phyloP scores from a whole-genome alignment of 2,113 vertebrate genomes.

The Neolamprologus brichardi region DNA sequence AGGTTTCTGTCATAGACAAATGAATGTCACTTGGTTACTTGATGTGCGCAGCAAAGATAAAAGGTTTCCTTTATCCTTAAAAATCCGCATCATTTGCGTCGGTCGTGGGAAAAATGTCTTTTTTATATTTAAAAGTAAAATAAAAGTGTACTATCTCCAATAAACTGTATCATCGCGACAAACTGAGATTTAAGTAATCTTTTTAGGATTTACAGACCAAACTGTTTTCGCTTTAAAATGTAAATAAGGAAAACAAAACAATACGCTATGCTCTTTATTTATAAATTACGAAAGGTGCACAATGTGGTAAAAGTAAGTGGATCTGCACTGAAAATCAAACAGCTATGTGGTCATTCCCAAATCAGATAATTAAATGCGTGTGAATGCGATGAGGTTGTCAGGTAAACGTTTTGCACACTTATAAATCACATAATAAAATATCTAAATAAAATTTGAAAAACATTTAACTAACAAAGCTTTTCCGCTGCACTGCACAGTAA shows the following conservation, averaged over 20 bases:
- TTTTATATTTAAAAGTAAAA: background rate
- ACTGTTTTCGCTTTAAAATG: background rate
- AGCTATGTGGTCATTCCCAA: background rate
- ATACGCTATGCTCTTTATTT: background rate
- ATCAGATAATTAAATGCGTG: background rate
- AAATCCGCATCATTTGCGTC: background rate
- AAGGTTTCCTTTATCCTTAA: background rate
- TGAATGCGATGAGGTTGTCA: background rate
- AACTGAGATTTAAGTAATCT: background rate
- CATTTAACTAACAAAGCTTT: background rate
- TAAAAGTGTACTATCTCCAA: background rate
- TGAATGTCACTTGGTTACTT: background rate
- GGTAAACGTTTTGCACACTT: background rate
- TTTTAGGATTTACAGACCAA: background rate
- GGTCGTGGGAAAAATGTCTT: background rate
- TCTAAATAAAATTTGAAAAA: background rate
- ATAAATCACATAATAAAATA: background rate
- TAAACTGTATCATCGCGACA: background rate
- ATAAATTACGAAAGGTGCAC: background rate
- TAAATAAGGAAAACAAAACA: background rate
- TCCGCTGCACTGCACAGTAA: background rate
- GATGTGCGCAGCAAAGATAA: background rate
- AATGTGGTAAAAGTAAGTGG: background rate
- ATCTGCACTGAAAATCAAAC: background rate
- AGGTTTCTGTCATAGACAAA: background rate